phyloP scores from a whole-genome alignment of 2,113 vertebrate species.

The Hippocampus mohnikei region DNA sequence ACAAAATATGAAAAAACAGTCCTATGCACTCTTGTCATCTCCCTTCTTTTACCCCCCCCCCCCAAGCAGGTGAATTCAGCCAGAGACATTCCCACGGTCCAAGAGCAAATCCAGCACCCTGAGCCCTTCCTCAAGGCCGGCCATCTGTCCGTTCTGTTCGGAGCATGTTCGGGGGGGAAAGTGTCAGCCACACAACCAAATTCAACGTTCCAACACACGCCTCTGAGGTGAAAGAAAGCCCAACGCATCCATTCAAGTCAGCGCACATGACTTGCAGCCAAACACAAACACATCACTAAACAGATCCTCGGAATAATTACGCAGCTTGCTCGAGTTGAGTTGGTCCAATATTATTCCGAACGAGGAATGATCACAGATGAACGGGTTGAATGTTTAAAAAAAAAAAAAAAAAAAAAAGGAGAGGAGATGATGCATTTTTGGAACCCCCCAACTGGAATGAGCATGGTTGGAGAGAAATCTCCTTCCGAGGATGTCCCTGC shows the following conservation, averaged over 20 bases:
- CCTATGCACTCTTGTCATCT: constrained; percentile 50
- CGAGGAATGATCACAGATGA: background rate
- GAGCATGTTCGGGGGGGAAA: constrained; percentile 64
- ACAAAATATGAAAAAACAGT: constrained; percentile 10
- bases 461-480: constrained; percentile 53
- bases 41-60: constrained; percentile 67
- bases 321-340: background rate
- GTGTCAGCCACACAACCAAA: constrained; percentile 74
- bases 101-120: constrained; percentile 69
- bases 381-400: background rate
- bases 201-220: constrained; percentile 74
- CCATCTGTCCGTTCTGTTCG: constrained; percentile 77
- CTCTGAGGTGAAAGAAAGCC: constrained; percentile 54
- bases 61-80: constrained; percentile 74
- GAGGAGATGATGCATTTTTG: constrained; percentile 39
- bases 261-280: constrained; percentile 20
- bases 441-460: no score
- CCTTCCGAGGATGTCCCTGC: constrained; percentile 62
- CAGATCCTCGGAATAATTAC: constrained; percentile 18
- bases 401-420: constrained; percentile 38
- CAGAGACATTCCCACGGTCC: constrained; percentile 78
- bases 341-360: background rate
- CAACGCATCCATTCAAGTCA: constrained; percentile 49
- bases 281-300: constrained; percentile 45
- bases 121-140: constrained; percentile 70